phyloP scores from a whole-genome alignment of 2,113 vertebrate species.

The Sylvilagus bachmani region DNA sequence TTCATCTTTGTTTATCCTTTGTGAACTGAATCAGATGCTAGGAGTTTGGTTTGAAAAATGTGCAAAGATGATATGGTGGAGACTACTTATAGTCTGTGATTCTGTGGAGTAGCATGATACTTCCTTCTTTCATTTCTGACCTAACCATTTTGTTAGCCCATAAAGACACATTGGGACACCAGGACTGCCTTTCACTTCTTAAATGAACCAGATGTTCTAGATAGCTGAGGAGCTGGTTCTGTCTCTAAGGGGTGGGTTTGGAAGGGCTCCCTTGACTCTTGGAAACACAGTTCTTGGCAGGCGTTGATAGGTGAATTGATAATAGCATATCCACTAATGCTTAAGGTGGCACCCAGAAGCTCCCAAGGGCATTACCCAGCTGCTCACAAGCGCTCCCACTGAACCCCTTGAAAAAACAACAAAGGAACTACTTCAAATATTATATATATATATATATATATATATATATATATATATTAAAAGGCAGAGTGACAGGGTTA shows the following conservation, averaged over 20 bases:
- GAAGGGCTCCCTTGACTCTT: background rate
- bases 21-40: slow-evolving; percentile 27
- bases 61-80: background rate
- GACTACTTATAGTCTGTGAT: background rate
- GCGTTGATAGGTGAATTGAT: background rate
- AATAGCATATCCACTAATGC: background rate
- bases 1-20: background rate
- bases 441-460: no score
- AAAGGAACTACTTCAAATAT: background rate
- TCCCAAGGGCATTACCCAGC: background rate
- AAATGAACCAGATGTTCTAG: background rate
- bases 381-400: background rate
- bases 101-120: background rate
- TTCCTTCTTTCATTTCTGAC: slow-evolving; percentile 35
- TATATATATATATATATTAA: no score
- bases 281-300: background rate
- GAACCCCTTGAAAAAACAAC: background rate
- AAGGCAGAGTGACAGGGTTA: no score
- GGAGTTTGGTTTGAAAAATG: slow-evolving; percentile 15
- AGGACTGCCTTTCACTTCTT: slow-evolving; percentile 15
- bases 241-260: background rate
- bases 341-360: background rate
- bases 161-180: background rate
- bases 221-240: background rate
- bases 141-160: slow-evolving; percentile 23